A percentile compares a stretch with the other conserved stretches of the same genome.
Evolutionary conservation across 2,888 invertebrate species (phyloP).

Genomic region (Altica lythri): DNA sequence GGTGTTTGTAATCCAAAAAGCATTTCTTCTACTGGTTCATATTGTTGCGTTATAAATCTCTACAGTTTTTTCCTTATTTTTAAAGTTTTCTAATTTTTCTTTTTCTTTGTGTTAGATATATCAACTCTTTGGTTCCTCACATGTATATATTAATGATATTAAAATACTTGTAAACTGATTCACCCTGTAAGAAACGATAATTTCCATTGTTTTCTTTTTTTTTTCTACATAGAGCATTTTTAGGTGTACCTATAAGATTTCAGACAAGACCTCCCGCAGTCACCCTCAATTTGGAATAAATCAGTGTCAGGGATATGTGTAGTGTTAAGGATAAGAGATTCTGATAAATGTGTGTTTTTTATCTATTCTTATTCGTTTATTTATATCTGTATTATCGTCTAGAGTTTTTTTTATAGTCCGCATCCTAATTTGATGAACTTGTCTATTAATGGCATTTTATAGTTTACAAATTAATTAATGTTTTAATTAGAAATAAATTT

Average conservation of each 20-base stretch:
- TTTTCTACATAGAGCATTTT: conserved; percentile 20
- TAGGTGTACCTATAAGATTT: conserved; percentile 18
- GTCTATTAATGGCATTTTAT: too few relatives aligned
- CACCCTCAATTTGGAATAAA: conserved; percentile 21
- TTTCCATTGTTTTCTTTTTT: conserved; percentile 4
- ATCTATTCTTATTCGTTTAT: conserved; percentile 20
- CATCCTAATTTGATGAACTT: too few relatives aligned
- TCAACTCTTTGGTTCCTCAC: background rate
- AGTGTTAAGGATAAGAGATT: conserved; percentile 17
- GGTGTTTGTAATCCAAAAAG: too few relatives aligned
- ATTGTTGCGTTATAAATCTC: too few relatives aligned
- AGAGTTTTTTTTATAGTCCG: background rate
- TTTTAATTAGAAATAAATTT: too few relatives aligned
- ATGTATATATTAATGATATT: background rate
- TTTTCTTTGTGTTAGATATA: background rate
- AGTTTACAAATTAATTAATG: too few relatives aligned
- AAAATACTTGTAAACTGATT: background rate
- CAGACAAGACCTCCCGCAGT: conserved; percentile 26
- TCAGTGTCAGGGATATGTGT: conserved; percentile 26
- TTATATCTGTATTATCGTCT: conserved; percentile 23
- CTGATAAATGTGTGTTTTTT: conserved; percentile 23
- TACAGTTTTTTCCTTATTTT: background rate
- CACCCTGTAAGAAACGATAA: background rate
- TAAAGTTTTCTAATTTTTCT: background rate
- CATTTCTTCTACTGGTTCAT: too few relatives aligned